A percentile compares a stretch with the other conserved stretches of the same genome.
Conservation (phyloP, 2,797 vertebrate species). For the Alca torda region DNA sequence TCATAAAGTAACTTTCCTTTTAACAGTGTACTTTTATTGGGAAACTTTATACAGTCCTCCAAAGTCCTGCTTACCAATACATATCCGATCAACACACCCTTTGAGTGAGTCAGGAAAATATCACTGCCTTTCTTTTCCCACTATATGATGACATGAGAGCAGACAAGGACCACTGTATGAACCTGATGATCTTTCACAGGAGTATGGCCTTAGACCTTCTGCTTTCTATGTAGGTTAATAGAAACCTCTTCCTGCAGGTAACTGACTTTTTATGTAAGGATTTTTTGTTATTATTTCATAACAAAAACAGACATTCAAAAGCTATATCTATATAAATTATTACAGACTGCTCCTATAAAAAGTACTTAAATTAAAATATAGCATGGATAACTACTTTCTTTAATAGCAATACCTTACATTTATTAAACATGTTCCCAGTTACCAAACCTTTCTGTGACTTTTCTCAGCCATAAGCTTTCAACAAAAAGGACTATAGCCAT, state of each 20-base stretch:
- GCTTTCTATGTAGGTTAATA: not conserved
- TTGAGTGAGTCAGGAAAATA: not conserved
- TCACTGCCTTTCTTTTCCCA: not conserved
- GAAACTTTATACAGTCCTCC: not conserved
- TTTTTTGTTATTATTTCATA: not conserved
- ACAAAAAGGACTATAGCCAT: not conserved
- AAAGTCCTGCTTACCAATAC: not conserved
- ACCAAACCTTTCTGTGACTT: not conserved
- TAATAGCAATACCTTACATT: not conserved
- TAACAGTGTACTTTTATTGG: not conserved
- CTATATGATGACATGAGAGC: not conserved
- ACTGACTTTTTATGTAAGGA: not conserved
- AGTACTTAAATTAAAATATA: conserved; percentile 32
- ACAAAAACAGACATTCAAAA: not conserved
- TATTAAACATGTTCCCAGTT: conserved; percentile 20
- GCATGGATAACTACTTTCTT: not conserved
- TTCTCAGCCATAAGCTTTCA: not conserved
- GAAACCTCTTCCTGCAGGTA: not conserved
- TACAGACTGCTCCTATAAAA: not conserved
- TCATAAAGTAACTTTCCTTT: not conserved
- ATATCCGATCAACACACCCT: not conserved
- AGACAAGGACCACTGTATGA: not conserved
- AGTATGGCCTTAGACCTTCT: not conserved
- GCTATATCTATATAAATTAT: not conserved
- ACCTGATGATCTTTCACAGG: not conserved